Evolutionary conservation across 2,888 invertebrate species (phyloP).

Genomic region (Caenorhabditis japonica): DNA sequence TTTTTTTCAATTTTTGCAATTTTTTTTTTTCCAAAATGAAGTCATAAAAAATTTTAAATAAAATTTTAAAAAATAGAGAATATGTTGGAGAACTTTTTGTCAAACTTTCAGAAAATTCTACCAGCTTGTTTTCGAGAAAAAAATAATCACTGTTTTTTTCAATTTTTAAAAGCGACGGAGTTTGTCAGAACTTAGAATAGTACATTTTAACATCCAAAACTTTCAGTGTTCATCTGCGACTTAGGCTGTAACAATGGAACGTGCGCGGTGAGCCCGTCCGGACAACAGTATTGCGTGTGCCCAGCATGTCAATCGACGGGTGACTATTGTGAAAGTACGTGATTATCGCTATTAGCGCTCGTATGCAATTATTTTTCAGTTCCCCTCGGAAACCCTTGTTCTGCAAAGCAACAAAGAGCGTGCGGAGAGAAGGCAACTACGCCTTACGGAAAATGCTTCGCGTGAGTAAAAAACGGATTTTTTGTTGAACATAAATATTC

Average conservation of each 20-base stretch:
- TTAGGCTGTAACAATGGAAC: constrained; percentile 22
- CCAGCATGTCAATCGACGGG: constrained; percentile 18
- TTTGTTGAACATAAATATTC: not conserved
- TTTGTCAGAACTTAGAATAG: too few species aligned
- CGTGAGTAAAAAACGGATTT: not conserved
- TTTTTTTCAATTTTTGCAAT: too few species aligned
- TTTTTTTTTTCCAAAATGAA: too few species aligned
- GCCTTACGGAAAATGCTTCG: constrained; percentile 19
- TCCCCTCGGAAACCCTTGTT: constrained; percentile 12
- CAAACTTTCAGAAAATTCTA: too few species aligned
- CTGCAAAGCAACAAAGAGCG: constrained; percentile 11
- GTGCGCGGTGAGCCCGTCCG: constrained; percentile 27
- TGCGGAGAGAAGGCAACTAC: constrained; percentile 3
- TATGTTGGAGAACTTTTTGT: too few species aligned
- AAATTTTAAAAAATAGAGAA: too few species aligned
- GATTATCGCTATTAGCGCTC: not conserved
- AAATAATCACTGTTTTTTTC: too few species aligned
- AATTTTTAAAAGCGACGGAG: too few species aligned
- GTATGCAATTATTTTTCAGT: not conserved
- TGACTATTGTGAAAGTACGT: constrained; percentile 19
- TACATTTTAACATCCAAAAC: too few species aligned
- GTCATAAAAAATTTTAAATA: too few species aligned
- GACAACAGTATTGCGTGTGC: constrained; percentile 31
- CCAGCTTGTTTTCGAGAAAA: too few species aligned
- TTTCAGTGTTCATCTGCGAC: constrained; percentile 26